Conservation (phyloP, 2,888 invertebrate species). For the Scelioninae gen. 2 region DNA sequence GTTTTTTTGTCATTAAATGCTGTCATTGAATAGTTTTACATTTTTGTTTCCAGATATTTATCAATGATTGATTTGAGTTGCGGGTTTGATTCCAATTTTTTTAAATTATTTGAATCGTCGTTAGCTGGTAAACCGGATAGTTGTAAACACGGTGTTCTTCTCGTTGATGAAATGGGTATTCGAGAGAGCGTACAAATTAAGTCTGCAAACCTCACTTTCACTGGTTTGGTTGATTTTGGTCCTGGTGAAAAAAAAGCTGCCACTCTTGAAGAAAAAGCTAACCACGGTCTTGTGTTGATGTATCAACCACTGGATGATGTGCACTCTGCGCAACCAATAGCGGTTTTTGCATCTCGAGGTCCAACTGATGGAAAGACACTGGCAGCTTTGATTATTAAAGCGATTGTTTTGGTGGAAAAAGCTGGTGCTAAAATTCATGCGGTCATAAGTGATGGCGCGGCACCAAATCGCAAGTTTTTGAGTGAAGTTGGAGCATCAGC, state of each 20-base stretch:
- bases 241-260: neutral
- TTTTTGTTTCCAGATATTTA: no score
- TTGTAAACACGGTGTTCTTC: no score
- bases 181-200: no score
- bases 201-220: no score
- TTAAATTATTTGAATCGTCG: no score
- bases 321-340: slow-evolving; percentile 1
- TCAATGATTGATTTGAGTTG: no score
- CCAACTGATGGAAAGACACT: neutral
- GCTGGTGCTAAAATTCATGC: neutral
- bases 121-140: no score
- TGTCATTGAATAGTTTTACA: no score
- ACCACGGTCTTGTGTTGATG: slow-evolving; percentile 22
- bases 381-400: neutral
- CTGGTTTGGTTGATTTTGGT: no score
- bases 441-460: neutral
- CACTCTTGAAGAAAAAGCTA: neutral
- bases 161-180: no score
- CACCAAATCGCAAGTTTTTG: neutral
- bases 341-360: neutral
- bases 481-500: neutral
- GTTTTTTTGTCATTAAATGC: no score
- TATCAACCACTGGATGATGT: slow-evolving; percentile 18
- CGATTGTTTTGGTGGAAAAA: neutral
- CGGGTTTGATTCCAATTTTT: no score